Evolutionary conservation across 2,797 vertebrate species (phyloP).

Genomic region (Helarctos malayanus): DNA sequence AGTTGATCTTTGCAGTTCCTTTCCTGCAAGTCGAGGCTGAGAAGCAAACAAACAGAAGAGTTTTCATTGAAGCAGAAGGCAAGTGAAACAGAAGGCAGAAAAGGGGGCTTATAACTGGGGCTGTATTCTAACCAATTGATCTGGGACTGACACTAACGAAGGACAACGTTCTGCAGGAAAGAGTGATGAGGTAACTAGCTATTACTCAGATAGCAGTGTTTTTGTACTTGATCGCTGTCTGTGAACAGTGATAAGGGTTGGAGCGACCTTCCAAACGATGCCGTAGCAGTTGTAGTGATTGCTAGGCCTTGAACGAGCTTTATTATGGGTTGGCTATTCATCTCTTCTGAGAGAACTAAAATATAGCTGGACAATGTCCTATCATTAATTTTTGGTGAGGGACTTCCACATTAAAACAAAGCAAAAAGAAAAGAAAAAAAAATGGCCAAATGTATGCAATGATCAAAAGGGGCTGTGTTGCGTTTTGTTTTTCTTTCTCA

Average conservation of each 20-base stretch:
- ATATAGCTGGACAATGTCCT: slow-evolving; percentile 53
- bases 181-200: slow-evolving; percentile 83
- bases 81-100: slow-evolving; percentile 73
- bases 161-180: slow-evolving; percentile 76
- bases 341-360: slow-evolving; percentile 83
- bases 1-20: slow-evolving; percentile 80
- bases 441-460: background rate
- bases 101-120: slow-evolving; percentile 70
- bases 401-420: slow-evolving; percentile 78
- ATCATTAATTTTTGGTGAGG: slow-evolving; percentile 69
- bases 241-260: slow-evolving; percentile 85
- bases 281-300: slow-evolving; percentile 85
- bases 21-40: slow-evolving; percentile 83
- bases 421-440: slow-evolving; percentile 19
- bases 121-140: slow-evolving; percentile 84
- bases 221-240: slow-evolving; percentile 83
- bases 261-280: slow-evolving; percentile 75
- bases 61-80: slow-evolving; percentile 72
- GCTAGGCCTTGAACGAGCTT: slow-evolving; percentile 81
- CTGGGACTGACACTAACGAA: slow-evolving; percentile 86
- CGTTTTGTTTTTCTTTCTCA: slow-evolving; percentile 74
- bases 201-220: slow-evolving; percentile 82
- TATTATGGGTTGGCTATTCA: slow-evolving; percentile 84
- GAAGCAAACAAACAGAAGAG: background rate
- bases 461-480: slow-evolving; percentile 43